A percentile compares a stretch with the other conserved stretches of the same genome.
Conservation (phyloP, 2,797 vertebrate genomes). For the Chaetophractus vellerosus region DNA sequence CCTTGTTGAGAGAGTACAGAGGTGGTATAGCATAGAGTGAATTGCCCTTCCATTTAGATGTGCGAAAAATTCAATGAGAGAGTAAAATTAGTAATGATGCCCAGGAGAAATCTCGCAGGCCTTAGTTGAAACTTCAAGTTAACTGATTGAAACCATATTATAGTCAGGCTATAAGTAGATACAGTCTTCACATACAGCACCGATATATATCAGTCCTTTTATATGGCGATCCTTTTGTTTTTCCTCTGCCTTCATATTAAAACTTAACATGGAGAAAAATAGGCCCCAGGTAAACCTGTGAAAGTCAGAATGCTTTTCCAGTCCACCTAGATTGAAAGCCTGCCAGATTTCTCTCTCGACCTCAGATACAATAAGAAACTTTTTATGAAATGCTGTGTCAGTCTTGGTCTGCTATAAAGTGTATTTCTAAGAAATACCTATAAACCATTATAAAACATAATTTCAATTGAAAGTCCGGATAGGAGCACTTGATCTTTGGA, state of each 20-base stretch:
- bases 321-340: not conserved
- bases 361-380: not conserved
- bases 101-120: not conserved
- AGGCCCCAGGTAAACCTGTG: not conserved
- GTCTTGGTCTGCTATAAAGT: not conserved
- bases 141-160: not conserved
- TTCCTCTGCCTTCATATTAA: constrained; percentile 43
- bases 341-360: not conserved
- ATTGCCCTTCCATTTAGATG: not conserved
- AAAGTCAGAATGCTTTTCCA: constrained; percentile 34
- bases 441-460: not conserved
- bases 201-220: not conserved
- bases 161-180: not conserved
- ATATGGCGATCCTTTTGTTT: not conserved
- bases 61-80: constrained; percentile 2
- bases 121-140: not conserved
- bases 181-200: not conserved
- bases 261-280: constrained; percentile 11
- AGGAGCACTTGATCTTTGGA: not conserved
- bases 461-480: constrained; percentile 20
- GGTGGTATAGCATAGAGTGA: not conserved
- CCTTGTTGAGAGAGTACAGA: not conserved
- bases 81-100: constrained; percentile 33
- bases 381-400: constrained; percentile 23
- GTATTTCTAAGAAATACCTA: not conserved